These are phyloP conservation scores for Euclidia mi DNA, from an alignment of 2,888 invertebrate species.

Conservation along the genomic window DNA sequence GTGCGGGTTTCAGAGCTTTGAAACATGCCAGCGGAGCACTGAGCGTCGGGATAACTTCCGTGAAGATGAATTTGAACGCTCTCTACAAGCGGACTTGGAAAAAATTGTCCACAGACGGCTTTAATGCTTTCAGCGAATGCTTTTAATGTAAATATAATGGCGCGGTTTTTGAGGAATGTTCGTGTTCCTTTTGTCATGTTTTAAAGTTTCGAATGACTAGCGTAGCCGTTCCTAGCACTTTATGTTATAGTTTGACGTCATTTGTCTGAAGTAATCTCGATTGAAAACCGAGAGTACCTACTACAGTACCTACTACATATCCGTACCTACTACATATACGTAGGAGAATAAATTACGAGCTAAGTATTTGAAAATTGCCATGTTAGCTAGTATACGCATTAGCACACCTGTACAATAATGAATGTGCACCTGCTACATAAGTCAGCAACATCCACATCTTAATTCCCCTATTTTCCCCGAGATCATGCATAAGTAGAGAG, in stretches of 20 bases:
- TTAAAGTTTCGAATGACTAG: constrained; percentile 1
- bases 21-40: constrained; percentile 21
- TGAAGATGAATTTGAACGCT: constrained; percentile 25
- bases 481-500: constrained; percentile 30
- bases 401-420: background rate
- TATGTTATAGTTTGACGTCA: background rate
- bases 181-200: constrained; percentile 20
- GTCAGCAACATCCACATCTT: constrained; percentile 21
- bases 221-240: background rate
- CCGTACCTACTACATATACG: no score
- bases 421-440: constrained; percentile 7
- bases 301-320: no score
- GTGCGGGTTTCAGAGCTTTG: constrained; percentile 24
- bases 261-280: no score
- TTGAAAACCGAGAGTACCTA: no score
- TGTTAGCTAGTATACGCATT: no score
- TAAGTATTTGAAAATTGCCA: no score
- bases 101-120: constrained; percentile 36
- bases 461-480: constrained; percentile 27
- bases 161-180: constrained; percentile 19
- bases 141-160: constrained; percentile 43
- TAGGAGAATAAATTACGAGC: no score
- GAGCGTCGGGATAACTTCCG: constrained; percentile 23
- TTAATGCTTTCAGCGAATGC: constrained; percentile 46
- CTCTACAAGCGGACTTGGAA: constrained; percentile 22